Conservation (phyloP, 2,888 invertebrate genomes). For the Pomacea canaliculata region DNA sequence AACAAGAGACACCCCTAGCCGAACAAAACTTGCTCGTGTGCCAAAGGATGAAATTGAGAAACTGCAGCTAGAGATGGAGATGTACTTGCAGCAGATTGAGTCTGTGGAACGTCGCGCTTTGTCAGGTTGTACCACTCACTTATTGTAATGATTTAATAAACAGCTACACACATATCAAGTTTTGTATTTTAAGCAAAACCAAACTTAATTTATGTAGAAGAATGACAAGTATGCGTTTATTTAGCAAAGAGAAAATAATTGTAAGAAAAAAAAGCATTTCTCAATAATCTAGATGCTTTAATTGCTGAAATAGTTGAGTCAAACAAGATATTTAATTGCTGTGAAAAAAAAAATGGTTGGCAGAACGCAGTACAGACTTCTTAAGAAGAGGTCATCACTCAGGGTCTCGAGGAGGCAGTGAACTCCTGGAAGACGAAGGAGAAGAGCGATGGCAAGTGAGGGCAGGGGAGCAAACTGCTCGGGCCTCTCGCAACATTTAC, state of each 20-base stretch:
- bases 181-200: no score
- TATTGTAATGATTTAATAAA: no score
- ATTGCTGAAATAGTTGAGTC: no score
- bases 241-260: no score
- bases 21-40: conserved; percentile 39
- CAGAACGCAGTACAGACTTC: conserved; percentile 44
- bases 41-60: conserved; percentile 51
- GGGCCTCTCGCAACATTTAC: conserved; percentile 58
- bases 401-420: conserved; percentile 19
- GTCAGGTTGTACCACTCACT: conserved; percentile 12
- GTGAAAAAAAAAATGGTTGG: neutral
- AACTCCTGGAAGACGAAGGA: conserved; percentile 55
- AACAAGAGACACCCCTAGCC: conserved; percentile 40
- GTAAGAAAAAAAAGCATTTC: no score
- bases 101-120: conserved; percentile 51
- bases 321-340: no score
- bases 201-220: no score
- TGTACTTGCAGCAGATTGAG: conserved; percentile 56
- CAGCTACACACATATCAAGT: no score
- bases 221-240: no score
- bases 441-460: conserved; percentile 45
- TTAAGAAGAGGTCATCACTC: conserved; percentile 42
- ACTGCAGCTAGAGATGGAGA: conserved; percentile 58
- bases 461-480: conserved; percentile 54
- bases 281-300: no score